Conservation (phyloP, 2,888 invertebrate genomes). For the Lasius platythorax region DNA sequence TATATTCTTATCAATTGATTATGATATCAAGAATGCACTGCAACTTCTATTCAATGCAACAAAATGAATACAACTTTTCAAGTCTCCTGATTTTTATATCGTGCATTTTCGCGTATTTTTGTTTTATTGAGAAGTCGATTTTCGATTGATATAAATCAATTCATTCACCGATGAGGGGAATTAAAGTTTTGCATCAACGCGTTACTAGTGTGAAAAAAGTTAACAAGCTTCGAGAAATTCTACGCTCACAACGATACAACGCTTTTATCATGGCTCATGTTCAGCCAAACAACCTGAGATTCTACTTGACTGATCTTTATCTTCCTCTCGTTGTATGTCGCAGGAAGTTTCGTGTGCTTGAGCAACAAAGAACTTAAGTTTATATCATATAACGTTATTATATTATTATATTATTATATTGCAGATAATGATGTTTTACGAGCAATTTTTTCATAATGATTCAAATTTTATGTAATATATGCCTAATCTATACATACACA, state of each 20-base stretch:
- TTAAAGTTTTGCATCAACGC: background rate
- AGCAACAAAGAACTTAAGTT: background rate
- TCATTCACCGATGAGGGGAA: background rate
- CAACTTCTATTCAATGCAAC: background rate
- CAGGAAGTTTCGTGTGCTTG: background rate
- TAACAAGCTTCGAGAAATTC: conserved; percentile 19
- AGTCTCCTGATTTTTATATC: background rate
- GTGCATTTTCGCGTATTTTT: background rate
- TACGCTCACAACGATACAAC: conserved; percentile 34
- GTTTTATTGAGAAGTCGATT: background rate
- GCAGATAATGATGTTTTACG: background rate
- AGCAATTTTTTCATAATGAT: background rate
- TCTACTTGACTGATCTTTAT: conserved; percentile 11
- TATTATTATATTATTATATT: background rate
- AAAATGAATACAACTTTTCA: background rate
- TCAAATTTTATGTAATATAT: conserved; percentile 7
- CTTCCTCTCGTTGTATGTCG: background rate
- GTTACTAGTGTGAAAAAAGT: background rate
- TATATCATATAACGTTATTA: background rate
- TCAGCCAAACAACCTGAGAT: conserved; percentile 15
- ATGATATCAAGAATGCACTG: background rate
- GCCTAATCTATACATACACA: background rate
- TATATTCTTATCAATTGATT: background rate
- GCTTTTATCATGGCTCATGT: conserved; percentile 38
- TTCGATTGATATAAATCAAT: background rate